Evolutionary conservation across 2,797 vertebrate genomes (phyloP), one percentile per base, ranked within the genome.

Genomic region (Benthosema pterotum): DNA sequence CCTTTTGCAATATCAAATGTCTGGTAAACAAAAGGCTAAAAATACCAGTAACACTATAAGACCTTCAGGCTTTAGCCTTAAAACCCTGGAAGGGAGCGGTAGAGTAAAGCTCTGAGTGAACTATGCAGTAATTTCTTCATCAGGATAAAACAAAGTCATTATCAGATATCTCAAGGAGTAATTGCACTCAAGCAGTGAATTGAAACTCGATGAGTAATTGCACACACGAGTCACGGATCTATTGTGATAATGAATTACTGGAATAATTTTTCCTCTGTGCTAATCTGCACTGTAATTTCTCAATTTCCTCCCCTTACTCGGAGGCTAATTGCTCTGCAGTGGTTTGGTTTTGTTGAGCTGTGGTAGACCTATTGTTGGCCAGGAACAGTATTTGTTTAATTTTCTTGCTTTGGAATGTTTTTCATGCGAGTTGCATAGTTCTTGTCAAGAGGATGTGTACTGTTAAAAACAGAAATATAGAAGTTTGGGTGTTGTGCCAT

Each of bases 201-300:
- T 60, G 42, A 57, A 52, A 15, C 59, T 42, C 43, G 52, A 22
- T 2, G 5, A 52, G 13, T 60, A 43, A 32, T 50, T 54, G 43
- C 63, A 57, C 32, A 32, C 50, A 18, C 42, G 60, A 57, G 3
- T 19, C 32, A 42, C 50, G 18, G 28, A 64, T 60, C 5, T 19
- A 22, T 13, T 13, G 11, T 4, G 15, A 3, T 51, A 8, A 48
- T 52, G 53, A 52, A 17, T 50, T 42, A 1, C 18, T 19, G 13
- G 25, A 38, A 9, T 8, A 11, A 4, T 52, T 12, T 65, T 5
- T 58, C 42, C 7, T 16, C 18, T 56, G 53, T 16, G 14, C 52
- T 57, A 52, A 15, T 56, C 48, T 52, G 13, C 32, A 15, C n/a
- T 18, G 48, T 12, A 19, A 18, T 8, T 22, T 46, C 9, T 17